Evolutionary conservation across 2,797 vertebrate species (phyloP), one percentile per base, ranked within the genome.

Genomic region (Dromococcyx pavoninus): DNA sequence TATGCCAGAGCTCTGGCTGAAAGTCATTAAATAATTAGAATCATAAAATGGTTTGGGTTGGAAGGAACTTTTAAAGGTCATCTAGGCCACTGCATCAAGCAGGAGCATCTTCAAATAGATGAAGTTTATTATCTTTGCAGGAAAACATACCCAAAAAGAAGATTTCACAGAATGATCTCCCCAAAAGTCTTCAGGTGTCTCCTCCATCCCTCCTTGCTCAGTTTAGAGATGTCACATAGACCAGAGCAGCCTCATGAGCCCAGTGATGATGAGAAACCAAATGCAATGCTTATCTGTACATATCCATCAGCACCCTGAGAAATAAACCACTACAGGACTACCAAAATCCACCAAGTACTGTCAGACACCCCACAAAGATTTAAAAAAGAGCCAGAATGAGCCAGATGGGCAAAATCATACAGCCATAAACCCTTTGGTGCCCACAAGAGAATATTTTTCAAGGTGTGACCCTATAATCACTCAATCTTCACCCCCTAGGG

Each of bases 331-430:
- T 4, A 19, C 24, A 46, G 16, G 27, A 9, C 23, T 44, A n/a
- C 17, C 43, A 12, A 28, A 70, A 66, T 9, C 54, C 54, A 46
- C 15, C 8, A 50, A n/a, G 11, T 9, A 25, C 27, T 39, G 10
- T 50, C 50, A 41, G 58, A 79, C 25, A 44, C 4, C 2, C 5
- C 0, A 1, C 13, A 39, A 46, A 5, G 1, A 6, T 41, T 13
- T 28, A 30, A 66, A 71, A n/a, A 75, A 5, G 15, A 86, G 5
- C 37, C 43, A 62, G 6, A 71, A 54, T 8, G 41, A 86, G 56
- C 12, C 60, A 64, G 10, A 17, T 24, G 11, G 24, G 13, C 39
- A 50, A 53, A 67, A 56, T 1, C 54, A 10, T 8, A 23, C 5
- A 70, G 35, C 4, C 17, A 78, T 33, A 57, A 81, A 17, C 33